Base-by-base conservation (phyloP, 2,888 invertebrate species). In the Drosophila rubida region DNA sequence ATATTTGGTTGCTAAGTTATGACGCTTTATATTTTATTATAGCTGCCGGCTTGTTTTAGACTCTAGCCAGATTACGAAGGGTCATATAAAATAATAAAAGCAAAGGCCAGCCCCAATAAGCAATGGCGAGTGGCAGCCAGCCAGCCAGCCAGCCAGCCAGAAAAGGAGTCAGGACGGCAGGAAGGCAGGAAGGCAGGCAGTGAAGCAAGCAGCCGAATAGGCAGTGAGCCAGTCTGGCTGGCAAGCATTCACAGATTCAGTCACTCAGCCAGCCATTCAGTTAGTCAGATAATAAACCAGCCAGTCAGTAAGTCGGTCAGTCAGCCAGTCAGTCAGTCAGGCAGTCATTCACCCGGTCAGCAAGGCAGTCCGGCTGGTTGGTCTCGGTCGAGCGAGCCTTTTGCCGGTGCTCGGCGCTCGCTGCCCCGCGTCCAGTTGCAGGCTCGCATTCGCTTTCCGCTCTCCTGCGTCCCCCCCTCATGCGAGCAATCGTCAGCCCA, bases 41-140 rank as follows among this genome's bases (percentile, higher is more conserved):
- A 8, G 22, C 14, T 37, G 14, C 35, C 23, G 8, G 6, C 4
- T 23, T 6, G 16, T 11, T 22, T 16, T n/a, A 1, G 25, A 25
- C 51, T 58, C 51, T 32, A 23, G 30, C 27, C 19, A 30, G 22
- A 66, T 60, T 62, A 42, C 42, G 19, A 44, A 64, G 58, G 59
- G 71, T 62, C 68, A 79, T 79, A 62, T 60, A 71, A 75, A 70
- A 71, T 65, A 70, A 78, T 78, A 84, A 69, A 81, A 74, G 51
- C 55, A 48, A 70, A 61, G 57, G 62, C 46, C 55, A 78, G 32
- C 23, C 51, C 25, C 45, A 58, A 57, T 46, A 49, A 37, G 35
- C 35, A 13, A 25, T 48, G 19, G 30, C 25, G 5, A 66, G 25
- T 48, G 19, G n/a, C 22, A 16, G 44, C 67, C 58, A n/a, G 30